These are phyloP conservation scores for Lordiphosa stackelbergi DNA, from an alignment of 1,140 invertebrate genomes.

Conservation along the genomic window DNA sequence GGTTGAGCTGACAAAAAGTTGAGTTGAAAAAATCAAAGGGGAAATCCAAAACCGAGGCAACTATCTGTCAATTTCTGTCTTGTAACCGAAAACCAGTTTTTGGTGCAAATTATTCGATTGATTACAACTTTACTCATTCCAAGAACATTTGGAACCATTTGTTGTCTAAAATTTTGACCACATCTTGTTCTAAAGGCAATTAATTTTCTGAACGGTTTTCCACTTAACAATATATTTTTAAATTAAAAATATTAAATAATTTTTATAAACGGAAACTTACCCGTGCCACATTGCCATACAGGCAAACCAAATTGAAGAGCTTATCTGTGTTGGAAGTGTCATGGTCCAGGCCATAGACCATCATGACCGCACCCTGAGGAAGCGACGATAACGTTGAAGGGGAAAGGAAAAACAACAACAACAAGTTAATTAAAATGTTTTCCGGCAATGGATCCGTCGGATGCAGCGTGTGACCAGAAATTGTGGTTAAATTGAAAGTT, in stretches of 20 bases:
- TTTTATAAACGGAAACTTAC: constrained; percentile 80
- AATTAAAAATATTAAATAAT: constrained; percentile 12
- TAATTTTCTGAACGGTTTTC: too few species aligned
- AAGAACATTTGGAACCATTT: too few species aligned
- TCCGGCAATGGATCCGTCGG: constrained; percentile 12
- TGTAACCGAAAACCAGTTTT: too few species aligned
- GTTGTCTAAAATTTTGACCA: too few species aligned
- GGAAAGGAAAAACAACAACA: constrained; percentile 15
- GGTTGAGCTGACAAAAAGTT: too few species aligned
- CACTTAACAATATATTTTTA: too few species aligned
- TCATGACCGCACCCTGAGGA: constrained; percentile 90
- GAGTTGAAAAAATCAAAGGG: too few species aligned
- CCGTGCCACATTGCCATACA: constrained; percentile 98
- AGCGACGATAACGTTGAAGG: constrained; percentile 6
- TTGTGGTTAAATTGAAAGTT: constrained; percentile 20
- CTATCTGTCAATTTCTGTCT: too few species aligned
- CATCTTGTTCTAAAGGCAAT: too few species aligned
- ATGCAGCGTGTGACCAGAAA: constrained; percentile 11
- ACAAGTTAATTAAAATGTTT: constrained; percentile 63
- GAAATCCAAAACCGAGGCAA: too few species aligned
- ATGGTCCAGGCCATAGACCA: constrained; percentile 97
- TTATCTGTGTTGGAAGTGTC: constrained; percentile 96
- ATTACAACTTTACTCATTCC: too few species aligned
- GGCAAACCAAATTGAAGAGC: constrained; percentile 99
- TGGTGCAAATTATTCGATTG: too few species aligned